Evolutionary conservation across 2,888 invertebrate genomes (phyloP).

Genomic region (Cyaniris semiargus): DNA sequence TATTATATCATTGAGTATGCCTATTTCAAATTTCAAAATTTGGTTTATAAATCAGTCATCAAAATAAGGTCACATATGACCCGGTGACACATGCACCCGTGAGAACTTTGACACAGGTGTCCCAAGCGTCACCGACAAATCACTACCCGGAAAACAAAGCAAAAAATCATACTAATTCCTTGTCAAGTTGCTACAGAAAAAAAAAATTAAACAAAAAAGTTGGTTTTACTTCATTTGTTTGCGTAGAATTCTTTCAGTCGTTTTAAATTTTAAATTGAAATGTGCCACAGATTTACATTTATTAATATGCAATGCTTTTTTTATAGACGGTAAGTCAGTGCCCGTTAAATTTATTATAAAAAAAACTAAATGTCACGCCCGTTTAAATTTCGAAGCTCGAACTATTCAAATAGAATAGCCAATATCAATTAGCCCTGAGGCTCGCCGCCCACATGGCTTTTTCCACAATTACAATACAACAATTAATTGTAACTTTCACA

Average conservation of each 20-base stretch:
- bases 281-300: background rate
- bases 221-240: background rate
- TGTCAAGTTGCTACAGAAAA: background rate
- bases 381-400: background rate
- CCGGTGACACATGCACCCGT: background rate
- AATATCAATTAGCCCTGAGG: constrained; percentile 24
- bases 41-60: background rate
- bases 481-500: constrained; percentile 74
- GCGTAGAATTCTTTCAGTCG: background rate
- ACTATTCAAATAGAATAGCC: background rate
- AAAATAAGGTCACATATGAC: background rate
- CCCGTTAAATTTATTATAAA: background rate
- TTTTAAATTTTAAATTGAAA: background rate
- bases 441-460: constrained; percentile 54
- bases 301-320: constrained; percentile 1
- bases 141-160: constrained; percentile 27
- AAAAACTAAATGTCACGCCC: constrained; percentile 4
- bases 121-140: background rate
- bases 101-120: constrained; percentile 26
- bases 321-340: background rate
- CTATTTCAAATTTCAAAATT: no score
- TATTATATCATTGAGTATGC: no score
- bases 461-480: constrained; percentile 71
- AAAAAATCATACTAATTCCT: constrained; percentile 25
- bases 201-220: background rate